Evolutionary conservation across 2,888 invertebrate species (phyloP).

Genomic region (Podabrus alpinus): DNA sequence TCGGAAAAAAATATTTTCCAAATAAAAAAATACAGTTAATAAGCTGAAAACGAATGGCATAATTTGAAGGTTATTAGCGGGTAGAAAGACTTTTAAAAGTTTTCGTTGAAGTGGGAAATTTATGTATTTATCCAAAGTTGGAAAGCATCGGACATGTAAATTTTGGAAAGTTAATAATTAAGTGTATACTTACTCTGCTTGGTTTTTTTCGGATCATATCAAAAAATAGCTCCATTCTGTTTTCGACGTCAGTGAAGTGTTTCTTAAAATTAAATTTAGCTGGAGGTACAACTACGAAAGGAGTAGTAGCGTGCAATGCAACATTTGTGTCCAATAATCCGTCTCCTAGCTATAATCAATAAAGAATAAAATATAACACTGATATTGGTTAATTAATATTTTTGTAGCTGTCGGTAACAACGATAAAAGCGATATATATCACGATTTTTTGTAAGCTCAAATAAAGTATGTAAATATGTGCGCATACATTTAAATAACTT

Average conservation of each 20-base stretch:
- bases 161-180: background rate
- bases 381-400: constrained; percentile 14
- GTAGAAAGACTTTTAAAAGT: too few relatives aligned
- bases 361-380: constrained; percentile 2
- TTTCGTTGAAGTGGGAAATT: too few relatives aligned
- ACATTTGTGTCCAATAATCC: constrained; percentile 61
- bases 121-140: too few relatives aligned
- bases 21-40: too few relatives aligned
- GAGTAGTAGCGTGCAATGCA: constrained; percentile 61
- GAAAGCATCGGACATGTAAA: too few relatives aligned
- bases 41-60: too few relatives aligned
- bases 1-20: too few relatives aligned
- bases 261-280: constrained; percentile 69
- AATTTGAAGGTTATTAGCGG: too few relatives aligned
- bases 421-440: constrained; percentile 12
- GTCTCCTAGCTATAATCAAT: constrained; percentile 60
- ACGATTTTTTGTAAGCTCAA: constrained; percentile 20
- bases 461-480: constrained; percentile 47
- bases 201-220: constrained; percentile 46
- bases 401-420: constrained; percentile 13
- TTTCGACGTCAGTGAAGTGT: constrained; percentile 69
- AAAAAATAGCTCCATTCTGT: constrained; percentile 66
- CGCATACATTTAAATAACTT: constrained; percentile 48
- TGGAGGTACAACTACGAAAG: constrained; percentile 66
- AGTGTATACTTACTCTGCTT: constrained; percentile 41